A percentile compares a stretch with the other conserved stretches of the same genome.
These are phyloP conservation scores for Eurystomus glaucurus DNA, from an alignment of 2,797 vertebrate genomes.

Conservation along the genomic window DNA sequence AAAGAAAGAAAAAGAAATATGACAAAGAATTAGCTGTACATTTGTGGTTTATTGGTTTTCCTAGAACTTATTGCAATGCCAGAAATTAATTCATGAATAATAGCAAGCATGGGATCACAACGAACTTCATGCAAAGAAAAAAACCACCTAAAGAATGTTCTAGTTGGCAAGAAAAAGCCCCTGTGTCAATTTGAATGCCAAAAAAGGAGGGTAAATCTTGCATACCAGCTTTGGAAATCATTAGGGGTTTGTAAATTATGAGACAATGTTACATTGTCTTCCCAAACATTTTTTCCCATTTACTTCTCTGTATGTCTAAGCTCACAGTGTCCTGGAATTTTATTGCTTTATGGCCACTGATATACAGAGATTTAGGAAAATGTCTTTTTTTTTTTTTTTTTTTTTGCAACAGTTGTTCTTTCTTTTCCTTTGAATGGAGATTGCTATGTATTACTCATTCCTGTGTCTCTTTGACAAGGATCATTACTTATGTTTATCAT, in stretches of 20 bases:
- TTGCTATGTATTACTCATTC: slow-evolving; percentile 52
- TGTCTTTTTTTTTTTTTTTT: neutral
- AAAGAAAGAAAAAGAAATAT: slow-evolving; percentile 58
- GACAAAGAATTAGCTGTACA: slow-evolving; percentile 77
- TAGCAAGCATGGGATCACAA: slow-evolving; percentile 80
- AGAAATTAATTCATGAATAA: slow-evolving; percentile 87
- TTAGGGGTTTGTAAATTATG: slow-evolving; percentile 77
- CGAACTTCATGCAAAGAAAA: slow-evolving; percentile 79
- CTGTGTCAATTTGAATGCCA: slow-evolving; percentile 57
- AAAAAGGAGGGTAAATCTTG: slow-evolving; percentile 72
- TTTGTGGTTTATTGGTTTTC: slow-evolving; percentile 82
- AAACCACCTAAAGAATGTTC: slow-evolving; percentile 83
- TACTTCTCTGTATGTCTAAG: slow-evolving; percentile 66
- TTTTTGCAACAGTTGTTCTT: slow-evolving; percentile 18
- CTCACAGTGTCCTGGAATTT: slow-evolving; percentile 63
- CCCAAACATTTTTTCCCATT: slow-evolving; percentile 63
- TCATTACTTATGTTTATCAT: slow-evolving; percentile 67
- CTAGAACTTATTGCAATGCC: slow-evolving; percentile 83
- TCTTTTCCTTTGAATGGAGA: slow-evolving; percentile 64
- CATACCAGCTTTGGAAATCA: slow-evolving; percentile 77
- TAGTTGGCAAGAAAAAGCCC: slow-evolving; percentile 79
- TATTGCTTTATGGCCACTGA: slow-evolving; percentile 37
- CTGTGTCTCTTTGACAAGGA: slow-evolving; percentile 37
- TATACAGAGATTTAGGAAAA: slow-evolving; percentile 33
- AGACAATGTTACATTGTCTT: slow-evolving; percentile 75